Evolutionary conservation across 1,140 invertebrate species (phyloP).

Genomic region (Cryptotermes secundus): DNA sequence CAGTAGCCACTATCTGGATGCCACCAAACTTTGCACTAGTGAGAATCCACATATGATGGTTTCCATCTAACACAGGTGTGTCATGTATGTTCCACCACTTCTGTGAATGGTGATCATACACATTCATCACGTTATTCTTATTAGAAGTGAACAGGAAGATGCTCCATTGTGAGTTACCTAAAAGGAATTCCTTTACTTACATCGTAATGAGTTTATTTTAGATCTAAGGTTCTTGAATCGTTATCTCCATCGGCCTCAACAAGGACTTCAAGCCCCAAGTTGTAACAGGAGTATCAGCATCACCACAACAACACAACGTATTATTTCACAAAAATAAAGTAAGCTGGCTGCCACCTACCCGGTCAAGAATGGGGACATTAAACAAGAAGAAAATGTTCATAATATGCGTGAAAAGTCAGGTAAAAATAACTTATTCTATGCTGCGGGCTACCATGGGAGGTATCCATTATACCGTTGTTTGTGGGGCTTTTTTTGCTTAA

Average conservation of each 20-base stretch:
- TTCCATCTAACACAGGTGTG: not conserved
- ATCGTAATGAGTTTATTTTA: conserved; percentile 15
- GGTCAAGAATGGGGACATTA: not conserved
- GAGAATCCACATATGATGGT: too few species aligned
- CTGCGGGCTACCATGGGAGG: not conserved
- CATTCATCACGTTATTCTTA: too few species aligned
- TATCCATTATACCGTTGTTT: not conserved
- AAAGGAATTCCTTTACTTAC: not conserved
- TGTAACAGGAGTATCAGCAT: not conserved
- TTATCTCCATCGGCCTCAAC: not conserved
- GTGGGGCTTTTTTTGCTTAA: not conserved
- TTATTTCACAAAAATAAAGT: conserved; percentile 18
- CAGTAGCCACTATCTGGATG: not conserved
- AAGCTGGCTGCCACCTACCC: not conserved
- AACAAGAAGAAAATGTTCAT: conserved; percentile 20
- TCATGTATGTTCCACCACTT: not conserved
- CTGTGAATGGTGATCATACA: conserved; percentile 9
- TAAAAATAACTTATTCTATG: conserved; percentile 16
- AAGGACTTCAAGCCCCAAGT: conserved; percentile 9
- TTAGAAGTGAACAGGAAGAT: not conserved
- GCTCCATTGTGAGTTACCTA: not conserved
- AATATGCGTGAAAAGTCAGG: conserved; percentile 6
- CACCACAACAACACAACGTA: not conserved
- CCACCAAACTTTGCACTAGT: not conserved
- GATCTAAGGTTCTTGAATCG: conserved; percentile 6